A percentile compares a stretch with the other conserved stretches of the same genome.
These are phyloP conservation scores for Calycopis cecrops DNA, from an alignment of 1,140 invertebrate genomes.

Conservation along the genomic window DNA sequence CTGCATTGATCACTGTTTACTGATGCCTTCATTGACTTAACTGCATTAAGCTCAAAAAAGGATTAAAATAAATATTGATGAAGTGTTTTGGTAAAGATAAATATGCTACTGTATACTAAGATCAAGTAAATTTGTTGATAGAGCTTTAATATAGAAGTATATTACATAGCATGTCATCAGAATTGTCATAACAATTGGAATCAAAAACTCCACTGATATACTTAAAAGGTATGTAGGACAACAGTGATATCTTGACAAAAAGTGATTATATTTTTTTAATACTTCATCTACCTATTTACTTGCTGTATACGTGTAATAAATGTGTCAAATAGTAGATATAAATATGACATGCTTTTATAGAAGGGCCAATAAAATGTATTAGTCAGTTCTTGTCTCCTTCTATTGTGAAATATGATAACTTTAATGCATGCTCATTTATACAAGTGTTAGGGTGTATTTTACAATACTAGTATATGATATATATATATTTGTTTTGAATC, in stretches of 20 bases:
- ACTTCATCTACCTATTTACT: neutral
- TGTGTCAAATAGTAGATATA: neutral
- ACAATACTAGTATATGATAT: neutral
- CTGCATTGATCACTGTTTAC: conserved; percentile 21
- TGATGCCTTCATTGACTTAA: conserved; percentile 1
- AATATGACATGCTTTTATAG: neutral
- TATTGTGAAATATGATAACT: neutral
- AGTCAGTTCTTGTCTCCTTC: neutral
- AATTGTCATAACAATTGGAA: too few relatives aligned
- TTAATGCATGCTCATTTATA: conserved; percentile 4
- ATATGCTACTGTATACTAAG: too few relatives aligned
- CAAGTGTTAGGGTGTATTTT: conserved; percentile 4
- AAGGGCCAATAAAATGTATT: too few relatives aligned
- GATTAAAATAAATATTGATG: neutral
- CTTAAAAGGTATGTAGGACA: neutral
- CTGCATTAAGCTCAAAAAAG: neutral
- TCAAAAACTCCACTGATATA: too few relatives aligned
- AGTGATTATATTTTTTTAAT: neutral
- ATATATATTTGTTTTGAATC: neutral
- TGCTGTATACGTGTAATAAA: neutral
- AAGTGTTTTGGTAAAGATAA: too few relatives aligned
- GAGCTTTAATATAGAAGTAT: too few relatives aligned
- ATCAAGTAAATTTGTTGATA: too few relatives aligned
- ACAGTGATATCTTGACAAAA: neutral
- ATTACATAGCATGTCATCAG: too few relatives aligned